Evolutionary conservation across 2,888 invertebrate genomes (phyloP), one percentile per base, ranked within the genome.

Genomic region (Himalopsyche anomala): DNA sequence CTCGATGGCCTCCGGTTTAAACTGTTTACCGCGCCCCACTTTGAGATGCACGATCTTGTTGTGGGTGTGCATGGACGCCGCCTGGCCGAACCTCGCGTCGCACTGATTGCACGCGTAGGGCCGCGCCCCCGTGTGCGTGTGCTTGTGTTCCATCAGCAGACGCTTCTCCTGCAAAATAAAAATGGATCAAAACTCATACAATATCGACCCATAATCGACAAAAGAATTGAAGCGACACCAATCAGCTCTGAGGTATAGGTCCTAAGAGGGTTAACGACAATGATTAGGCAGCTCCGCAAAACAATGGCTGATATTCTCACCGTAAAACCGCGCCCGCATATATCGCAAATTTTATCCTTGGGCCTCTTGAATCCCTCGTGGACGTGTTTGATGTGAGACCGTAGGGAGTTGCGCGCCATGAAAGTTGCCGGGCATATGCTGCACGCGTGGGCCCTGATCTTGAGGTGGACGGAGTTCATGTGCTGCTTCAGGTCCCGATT

Each of bases 301-400:
- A 3, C n/a, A 56, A 56, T 17, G 3, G n/a, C 4, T n/a, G n/a
- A 56, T 11, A 56, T 56, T 8, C 74, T 74, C 36, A 74, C 74
- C 28, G 74, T 74, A 38, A 74, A 74, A 4, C 74, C 74, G 0
- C 74, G 19, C 15, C 74, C 74, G 36, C 74, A 74, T 9, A 74
- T 74, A 36, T 74, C 74, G 15, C 74, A 74, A 36, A 74, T 74
- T 36, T 74, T 74, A 38, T 74, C 74, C 36, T 74, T 74, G 12
- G 74, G 74, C 36, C 74, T 74, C 74, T 74, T 74, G 74, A 74
- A 74, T 4, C 74, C 74, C 36, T 74, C 74, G 74, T 74, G 74
- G 15, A 74, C 74, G 74, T 74, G 74, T 12, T 74, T 74, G 4
- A 74, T 36, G n/a, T 74, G 74, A 6, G 74, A 74, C 12, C 74